Conservation (phyloP, 1,140 invertebrate genomes). For the Drosophila carrolli region DNA sequence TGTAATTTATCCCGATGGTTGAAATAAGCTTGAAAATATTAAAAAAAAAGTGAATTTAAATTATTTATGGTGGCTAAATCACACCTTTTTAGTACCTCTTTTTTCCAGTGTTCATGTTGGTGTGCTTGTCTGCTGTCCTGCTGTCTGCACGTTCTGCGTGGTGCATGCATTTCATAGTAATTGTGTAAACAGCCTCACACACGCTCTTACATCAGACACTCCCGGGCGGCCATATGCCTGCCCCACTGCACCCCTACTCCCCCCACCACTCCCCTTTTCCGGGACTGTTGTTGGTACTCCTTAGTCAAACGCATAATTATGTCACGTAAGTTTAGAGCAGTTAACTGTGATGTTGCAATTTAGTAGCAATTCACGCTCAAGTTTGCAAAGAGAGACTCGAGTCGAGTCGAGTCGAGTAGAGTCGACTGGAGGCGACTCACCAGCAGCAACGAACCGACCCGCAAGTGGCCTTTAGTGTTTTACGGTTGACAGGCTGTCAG, state of each 20-base stretch:
- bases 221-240: conserved; percentile 60
- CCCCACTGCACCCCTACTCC: conserved; percentile 12
- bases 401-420: conserved; percentile 6
- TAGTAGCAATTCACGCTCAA: conserved; percentile 76
- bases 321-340: conserved; percentile 82
- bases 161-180: conserved; percentile 75
- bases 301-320: conserved; percentile 81
- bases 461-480: conserved; percentile 64
- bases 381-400: conserved; percentile 49
- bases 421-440: background rate
- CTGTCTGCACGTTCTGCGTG: conserved; percentile 75
- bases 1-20: no score
- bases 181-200: conserved; percentile 69
- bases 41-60: no score
- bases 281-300: conserved; percentile 47
- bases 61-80: no score
- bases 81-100: no score
- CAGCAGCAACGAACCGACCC: conserved; percentile 31
- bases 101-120: conserved; percentile 21
- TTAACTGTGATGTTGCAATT: conserved; percentile 78
- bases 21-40: no score
- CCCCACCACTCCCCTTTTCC: background rate
- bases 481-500: conserved; percentile 57
- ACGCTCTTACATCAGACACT: conserved; percentile 38
- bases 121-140: conserved; percentile 47